Percentiles rank a stretch among this genome's conserved stretches.
These are phyloP conservation scores for Caenorhabditis sp. DNA, from an alignment of 2,888 invertebrate genomes.

Conservation along the genomic window DNA sequence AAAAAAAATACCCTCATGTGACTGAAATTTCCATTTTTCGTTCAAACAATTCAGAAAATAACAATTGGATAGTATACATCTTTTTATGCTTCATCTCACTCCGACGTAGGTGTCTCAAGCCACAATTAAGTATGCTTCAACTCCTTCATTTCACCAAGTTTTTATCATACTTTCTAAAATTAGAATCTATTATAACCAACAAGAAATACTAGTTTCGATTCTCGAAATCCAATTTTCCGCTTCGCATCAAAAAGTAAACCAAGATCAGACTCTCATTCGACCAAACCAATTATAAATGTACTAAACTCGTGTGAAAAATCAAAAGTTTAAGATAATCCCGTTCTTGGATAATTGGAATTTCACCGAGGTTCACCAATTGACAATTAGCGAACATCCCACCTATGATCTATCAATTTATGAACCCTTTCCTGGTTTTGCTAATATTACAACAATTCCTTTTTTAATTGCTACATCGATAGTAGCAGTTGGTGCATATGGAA, in stretches of 20 bases:
- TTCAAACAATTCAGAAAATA: too few species aligned
- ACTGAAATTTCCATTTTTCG: too few species aligned
- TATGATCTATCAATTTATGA: constrained; percentile 29
- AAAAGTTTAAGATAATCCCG: constrained; percentile 24
- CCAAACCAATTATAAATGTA: not conserved
- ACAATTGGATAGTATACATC: too few species aligned
- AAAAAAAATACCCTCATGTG: too few species aligned
- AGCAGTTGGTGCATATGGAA: constrained; percentile 35
- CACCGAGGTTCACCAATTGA: constrained; percentile 12
- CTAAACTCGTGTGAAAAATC: not conserved
- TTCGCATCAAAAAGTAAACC: not conserved
- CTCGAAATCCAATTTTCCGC: not conserved
- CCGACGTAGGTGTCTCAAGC: too few species aligned
- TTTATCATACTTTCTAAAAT: too few species aligned
- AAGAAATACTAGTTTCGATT: not conserved
- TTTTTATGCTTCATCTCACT: too few species aligned
- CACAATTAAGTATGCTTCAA: too few species aligned
- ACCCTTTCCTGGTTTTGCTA: constrained; percentile 28
- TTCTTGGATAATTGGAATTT: constrained; percentile 37
- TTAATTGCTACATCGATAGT: constrained; percentile 23
- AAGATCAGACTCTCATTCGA: not conserved
- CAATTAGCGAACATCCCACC: constrained; percentile 27
- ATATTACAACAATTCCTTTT: constrained; percentile 22
- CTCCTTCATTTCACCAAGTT: too few species aligned
- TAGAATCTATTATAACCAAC: too few species aligned